These are phyloP conservation scores for Circaetus cinerascens DNA, from an alignment of 2,113 vertebrate genomes.

Conservation along the genomic window DNA sequence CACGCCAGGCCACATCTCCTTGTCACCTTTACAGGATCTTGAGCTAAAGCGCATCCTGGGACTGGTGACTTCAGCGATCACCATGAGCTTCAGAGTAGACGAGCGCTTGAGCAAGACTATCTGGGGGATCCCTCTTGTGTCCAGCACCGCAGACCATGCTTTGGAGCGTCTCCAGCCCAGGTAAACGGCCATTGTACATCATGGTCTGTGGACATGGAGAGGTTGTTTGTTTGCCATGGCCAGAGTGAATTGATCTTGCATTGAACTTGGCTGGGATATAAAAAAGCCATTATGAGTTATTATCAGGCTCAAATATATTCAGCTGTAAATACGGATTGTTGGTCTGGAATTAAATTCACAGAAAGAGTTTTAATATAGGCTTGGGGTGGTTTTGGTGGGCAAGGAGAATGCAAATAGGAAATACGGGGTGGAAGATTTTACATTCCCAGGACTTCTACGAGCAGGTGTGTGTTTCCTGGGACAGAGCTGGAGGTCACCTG, in stretches of 20 bases:
- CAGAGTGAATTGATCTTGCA: not conserved
- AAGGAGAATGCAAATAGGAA: not conserved
- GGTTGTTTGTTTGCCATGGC: not conserved
- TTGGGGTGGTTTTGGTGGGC: not conserved
- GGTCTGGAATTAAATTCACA: not conserved
- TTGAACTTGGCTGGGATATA: not conserved
- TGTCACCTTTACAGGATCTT: not conserved
- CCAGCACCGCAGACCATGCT: not conserved
- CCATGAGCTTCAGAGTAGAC: not conserved
- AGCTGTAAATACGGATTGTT: not conserved
- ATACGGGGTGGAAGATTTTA: not conserved
- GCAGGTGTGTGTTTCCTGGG: not conserved
- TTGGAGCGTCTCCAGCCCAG: not conserved
- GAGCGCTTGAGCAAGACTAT: not conserved
- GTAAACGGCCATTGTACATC: not conserved
- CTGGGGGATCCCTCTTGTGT: not conserved
- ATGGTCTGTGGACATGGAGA: not conserved
- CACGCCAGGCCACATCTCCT: not conserved
- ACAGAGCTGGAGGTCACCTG: not conserved
- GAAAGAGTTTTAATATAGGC: not conserved
- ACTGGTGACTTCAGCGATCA: not conserved
- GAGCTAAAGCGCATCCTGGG: not conserved
- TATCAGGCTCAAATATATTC: not conserved
- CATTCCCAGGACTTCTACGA: not conserved
- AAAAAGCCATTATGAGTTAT: not conserved